Evolutionary conservation across 2,888 invertebrate species (phyloP).

Genomic region (Lypha dubia): DNA sequence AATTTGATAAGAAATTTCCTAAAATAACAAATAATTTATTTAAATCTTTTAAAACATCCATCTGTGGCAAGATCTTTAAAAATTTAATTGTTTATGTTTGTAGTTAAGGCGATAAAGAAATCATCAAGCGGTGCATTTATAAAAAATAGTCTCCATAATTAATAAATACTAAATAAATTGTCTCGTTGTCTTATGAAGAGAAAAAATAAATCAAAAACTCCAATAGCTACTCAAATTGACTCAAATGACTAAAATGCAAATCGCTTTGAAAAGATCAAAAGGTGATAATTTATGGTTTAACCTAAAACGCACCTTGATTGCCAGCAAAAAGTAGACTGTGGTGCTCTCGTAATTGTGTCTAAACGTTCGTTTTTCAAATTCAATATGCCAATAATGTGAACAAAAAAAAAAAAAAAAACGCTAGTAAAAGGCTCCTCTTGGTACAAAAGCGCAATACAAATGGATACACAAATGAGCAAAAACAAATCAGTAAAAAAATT

Average conservation of each 20-base stretch:
- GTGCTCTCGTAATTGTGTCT: slow-evolving; percentile 37
- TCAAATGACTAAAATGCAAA: slow-evolving; percentile 65
- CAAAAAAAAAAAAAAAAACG: background rate
- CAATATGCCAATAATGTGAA: slow-evolving; percentile 22
- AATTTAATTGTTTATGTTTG: background rate
- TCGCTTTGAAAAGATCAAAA: slow-evolving; percentile 74
- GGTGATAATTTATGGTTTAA: slow-evolving; percentile 76
- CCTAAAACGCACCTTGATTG: slow-evolving; percentile 69
- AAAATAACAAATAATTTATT: slow-evolving; percentile 9
- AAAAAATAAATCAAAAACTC: background rate
- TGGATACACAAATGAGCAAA: slow-evolving; percentile 17
- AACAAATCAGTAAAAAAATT: background rate
- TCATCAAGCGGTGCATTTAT: background rate
- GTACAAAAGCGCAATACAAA: slow-evolving; percentile 25
- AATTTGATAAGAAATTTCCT: slow-evolving; percentile 37
- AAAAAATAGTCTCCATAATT: too few relatives aligned
- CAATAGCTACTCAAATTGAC: slow-evolving; percentile 13
- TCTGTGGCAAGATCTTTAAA: slow-evolving; percentile 29
- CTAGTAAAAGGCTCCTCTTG: background rate
- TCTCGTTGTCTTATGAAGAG: background rate
- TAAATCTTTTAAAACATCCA: background rate
- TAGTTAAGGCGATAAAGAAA: slow-evolving; percentile 7
- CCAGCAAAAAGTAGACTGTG: slow-evolving; percentile 19
- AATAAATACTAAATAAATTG: too few relatives aligned
- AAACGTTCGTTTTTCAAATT: slow-evolving; percentile 47